Evolutionary conservation across 2,888 invertebrate genomes (phyloP).

Genomic region (Meteorus colon): DNA sequence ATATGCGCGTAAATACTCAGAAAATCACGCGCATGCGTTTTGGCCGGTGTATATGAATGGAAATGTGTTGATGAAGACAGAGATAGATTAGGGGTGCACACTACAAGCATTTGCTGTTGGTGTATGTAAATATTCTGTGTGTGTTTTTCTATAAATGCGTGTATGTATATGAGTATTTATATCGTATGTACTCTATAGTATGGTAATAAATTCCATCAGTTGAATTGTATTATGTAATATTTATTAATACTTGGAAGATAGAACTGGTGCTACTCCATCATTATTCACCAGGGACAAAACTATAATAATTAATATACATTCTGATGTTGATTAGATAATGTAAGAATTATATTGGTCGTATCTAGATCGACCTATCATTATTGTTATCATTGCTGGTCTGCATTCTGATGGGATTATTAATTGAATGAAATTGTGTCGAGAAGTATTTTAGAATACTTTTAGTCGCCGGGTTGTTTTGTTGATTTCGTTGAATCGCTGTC

Average conservation of each 20-base stretch:
- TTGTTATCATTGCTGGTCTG: background rate
- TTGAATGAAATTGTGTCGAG: too few species aligned
- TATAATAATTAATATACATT: background rate
- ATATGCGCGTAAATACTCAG: background rate
- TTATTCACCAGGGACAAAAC: slow-evolving; percentile 8
- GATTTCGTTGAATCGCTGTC: too few species aligned
- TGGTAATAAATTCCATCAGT: background rate
- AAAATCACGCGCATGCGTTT: background rate
- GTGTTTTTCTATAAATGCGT: background rate
- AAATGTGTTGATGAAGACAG: background rate
- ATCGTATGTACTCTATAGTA: background rate
- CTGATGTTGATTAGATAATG: background rate
- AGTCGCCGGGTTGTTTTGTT: too few species aligned
- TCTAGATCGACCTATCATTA: background rate
- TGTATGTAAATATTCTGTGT: background rate
- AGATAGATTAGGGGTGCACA: background rate
- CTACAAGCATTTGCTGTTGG: background rate
- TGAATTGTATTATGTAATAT: slow-evolving; percentile 4
- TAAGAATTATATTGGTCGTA: background rate
- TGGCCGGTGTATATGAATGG: background rate
- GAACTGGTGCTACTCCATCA: background rate
- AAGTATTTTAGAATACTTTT: too few species aligned
- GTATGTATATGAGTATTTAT: background rate
- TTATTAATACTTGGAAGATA: background rate
- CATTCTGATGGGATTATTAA: too few species aligned